Percentiles rank a stretch among this genome's conserved stretches.
phyloP scores from a whole-genome alignment of 2,113 vertebrate genomes.

The Pomatostomus ruficeps region DNA sequence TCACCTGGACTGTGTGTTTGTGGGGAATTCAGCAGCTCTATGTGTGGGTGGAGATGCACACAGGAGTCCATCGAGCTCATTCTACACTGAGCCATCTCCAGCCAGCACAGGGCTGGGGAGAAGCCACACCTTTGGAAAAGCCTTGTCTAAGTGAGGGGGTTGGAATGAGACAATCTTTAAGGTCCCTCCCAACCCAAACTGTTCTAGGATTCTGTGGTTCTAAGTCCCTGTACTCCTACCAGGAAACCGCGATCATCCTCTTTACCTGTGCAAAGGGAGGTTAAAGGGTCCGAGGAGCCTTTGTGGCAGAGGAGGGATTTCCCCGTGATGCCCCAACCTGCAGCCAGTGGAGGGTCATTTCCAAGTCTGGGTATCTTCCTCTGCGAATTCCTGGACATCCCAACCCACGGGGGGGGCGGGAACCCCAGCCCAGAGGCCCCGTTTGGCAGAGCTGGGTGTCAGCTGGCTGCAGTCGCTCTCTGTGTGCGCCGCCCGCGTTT shows the following conservation, averaged over 20 bases:
- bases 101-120: not conserved
- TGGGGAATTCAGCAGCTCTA: not conserved
- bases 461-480: not conserved
- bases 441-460: not conserved
- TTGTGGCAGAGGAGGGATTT: no score
- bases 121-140: not conserved
- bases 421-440: not conserved
- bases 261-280: not conserved
- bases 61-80: fast-evolving
- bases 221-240: not conserved
- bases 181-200: not conserved
- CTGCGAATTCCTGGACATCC: not conserved
- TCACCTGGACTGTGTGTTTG: fast-evolving
- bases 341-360: not conserved
- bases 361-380: not conserved
- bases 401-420: fast-evolving
- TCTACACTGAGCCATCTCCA: not conserved
- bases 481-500: not conserved
- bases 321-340: not conserved
- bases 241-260: not conserved
- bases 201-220: not conserved
- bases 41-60: fast-evolving
- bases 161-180: not conserved
- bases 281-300: not conserved
- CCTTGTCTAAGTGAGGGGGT: not conserved